A percentile compares a stretch with the other conserved stretches of the same genome.
These are phyloP conservation scores for Agrotis ipsilon DNA, from an alignment of 2,888 invertebrate species.

Conservation along the genomic window DNA sequence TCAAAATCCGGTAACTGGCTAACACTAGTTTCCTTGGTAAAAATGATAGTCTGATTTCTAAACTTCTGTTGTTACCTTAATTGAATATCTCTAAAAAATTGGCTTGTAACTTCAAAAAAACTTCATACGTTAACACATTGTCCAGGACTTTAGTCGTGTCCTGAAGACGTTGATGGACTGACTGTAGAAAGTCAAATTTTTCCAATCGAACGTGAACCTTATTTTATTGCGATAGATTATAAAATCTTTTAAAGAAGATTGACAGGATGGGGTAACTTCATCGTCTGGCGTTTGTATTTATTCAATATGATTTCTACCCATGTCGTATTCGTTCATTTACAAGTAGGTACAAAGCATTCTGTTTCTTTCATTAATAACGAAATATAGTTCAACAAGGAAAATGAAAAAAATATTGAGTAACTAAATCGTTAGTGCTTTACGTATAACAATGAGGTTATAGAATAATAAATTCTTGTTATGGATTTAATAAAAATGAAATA, in stretches of 20 bases:
- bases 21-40: not conserved
- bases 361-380: not conserved
- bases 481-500: not conserved
- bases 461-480: constrained; percentile 16
- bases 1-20: not conserved
- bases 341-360: not conserved
- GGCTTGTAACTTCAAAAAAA: not conserved
- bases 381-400: constrained; percentile 43
- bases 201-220: not conserved
- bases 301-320: no score
- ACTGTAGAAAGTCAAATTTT: no score
- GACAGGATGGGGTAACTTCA: no score
- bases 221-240: no score
- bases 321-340: not conserved
- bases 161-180: no score
- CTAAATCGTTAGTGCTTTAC: constrained; percentile 4
- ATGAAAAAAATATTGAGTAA: not conserved
- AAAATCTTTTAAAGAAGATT: no score
- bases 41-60: not conserved
- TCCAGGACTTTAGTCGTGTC: no score
- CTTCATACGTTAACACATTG: not conserved
- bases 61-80: not conserved
- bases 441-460: constrained; percentile 9
- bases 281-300: no score
- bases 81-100: not conserved